Evolutionary conservation across 2,113 vertebrate genomes (phyloP).

Genomic region (Pseudorectes ferrugineus): DNA sequence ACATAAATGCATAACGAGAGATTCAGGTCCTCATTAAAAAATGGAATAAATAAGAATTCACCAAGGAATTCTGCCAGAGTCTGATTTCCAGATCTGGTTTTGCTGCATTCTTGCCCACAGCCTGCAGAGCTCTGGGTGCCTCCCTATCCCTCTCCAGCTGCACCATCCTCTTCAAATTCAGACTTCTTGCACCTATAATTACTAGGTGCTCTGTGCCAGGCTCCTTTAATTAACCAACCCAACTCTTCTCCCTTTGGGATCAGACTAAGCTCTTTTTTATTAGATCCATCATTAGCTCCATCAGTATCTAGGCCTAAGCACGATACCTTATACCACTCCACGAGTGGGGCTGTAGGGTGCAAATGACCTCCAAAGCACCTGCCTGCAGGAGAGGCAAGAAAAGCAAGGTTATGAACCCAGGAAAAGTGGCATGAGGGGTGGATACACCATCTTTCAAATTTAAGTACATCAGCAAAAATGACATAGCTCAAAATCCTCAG

Average conservation of each 20-base stretch:
- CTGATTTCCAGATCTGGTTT: constrained; percentile 73
- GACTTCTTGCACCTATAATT: constrained; percentile 82
- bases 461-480: neutral
- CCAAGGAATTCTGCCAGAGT: constrained; percentile 71
- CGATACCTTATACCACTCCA: neutral
- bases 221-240: constrained; percentile 80
- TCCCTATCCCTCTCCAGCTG: constrained; percentile 76
- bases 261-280: constrained; percentile 67
- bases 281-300: constrained; percentile 59
- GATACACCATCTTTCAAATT: neutral
- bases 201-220: constrained; percentile 72
- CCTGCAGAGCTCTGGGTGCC: constrained; percentile 69
- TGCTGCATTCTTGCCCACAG: constrained; percentile 76
- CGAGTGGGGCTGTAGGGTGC: constrained; percentile 19
- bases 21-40: constrained; percentile 64
- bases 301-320: constrained; percentile 26
- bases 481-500: neutral
- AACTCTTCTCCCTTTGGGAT: constrained; percentile 75
- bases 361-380: constrained; percentile 28
- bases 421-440: neutral
- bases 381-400: neutral
- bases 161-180: constrained; percentile 74
- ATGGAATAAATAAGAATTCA: constrained; percentile 69
- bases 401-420: neutral
- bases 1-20: constrained; percentile 35